Percentiles rank a stretch among this genome's conserved stretches.
These are phyloP conservation scores for Toxonevra muliebris DNA, from an alignment of 2,888 invertebrate genomes.

Conservation along the genomic window DNA sequence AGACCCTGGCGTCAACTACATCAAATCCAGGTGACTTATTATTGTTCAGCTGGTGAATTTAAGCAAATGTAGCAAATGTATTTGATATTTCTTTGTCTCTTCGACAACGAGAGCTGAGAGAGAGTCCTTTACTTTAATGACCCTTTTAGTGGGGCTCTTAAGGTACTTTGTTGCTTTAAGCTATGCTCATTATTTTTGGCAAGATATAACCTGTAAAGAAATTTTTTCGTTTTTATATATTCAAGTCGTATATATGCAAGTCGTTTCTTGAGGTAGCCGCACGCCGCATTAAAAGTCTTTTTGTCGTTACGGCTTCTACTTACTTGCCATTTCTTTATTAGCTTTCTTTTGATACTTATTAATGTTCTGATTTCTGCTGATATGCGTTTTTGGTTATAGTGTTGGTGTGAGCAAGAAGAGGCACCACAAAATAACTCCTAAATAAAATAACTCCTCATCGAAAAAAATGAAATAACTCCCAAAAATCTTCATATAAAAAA, in stretches of 20 bases:
- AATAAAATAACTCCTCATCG: too few relatives aligned
- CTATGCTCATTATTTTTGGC: constrained; percentile 18
- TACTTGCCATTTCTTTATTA: constrained; percentile 26
- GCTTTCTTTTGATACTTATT: constrained; percentile 23
- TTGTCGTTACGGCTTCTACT: constrained; percentile 22
- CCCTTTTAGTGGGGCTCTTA: constrained; percentile 17
- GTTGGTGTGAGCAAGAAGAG: constrained; percentile 1
- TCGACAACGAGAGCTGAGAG: constrained; percentile 15
- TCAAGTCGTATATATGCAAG: constrained; percentile 1
- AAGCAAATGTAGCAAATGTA: constrained; percentile 10
- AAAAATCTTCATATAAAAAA: too few relatives aligned
- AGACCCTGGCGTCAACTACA: constrained; percentile 23
- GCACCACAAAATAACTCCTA: too few relatives aligned
- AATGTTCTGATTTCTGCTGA: constrained; percentile 14
- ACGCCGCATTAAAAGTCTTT: constrained; percentile 26
- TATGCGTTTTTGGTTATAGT: not conserved
- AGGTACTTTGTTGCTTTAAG: too few relatives aligned
- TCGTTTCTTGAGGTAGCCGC: constrained; percentile 13
- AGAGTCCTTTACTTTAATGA: constrained; percentile 18
- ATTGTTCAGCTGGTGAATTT: constrained; percentile 16
- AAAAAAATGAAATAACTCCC: too few relatives aligned
- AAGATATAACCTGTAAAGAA: constrained; percentile 14
- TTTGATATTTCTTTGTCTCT: constrained; percentile 14
- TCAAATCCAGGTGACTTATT: constrained; percentile 25
- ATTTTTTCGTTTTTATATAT: too few relatives aligned